These are phyloP conservation scores for Calameuta filiformis DNA, from an alignment of 2,888 invertebrate species.

Conservation along the genomic window DNA sequence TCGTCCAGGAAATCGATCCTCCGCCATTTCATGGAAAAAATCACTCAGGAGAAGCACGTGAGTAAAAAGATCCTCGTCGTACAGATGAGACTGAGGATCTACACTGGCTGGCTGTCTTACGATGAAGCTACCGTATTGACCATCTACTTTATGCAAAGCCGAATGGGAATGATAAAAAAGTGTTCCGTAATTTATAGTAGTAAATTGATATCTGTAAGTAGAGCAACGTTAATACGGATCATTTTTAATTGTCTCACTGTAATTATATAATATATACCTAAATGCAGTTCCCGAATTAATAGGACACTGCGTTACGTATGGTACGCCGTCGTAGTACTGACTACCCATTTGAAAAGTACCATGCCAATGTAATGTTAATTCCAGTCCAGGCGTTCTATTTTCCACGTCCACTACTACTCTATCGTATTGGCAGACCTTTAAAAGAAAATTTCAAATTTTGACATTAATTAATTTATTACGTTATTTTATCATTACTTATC, in stretches of 20 bases:
- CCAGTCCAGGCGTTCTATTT: conserved; percentile 88
- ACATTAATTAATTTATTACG: too few species aligned
- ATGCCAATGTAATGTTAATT: conserved; percentile 91
- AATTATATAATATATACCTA: conserved; percentile 67
- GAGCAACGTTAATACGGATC: conserved; percentile 62
- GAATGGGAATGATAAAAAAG: conserved; percentile 36
- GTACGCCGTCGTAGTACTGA: conserved; percentile 88
- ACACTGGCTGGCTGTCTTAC: conserved; percentile 21
- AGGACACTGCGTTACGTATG: conserved; percentile 88
- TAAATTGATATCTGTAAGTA: conserved; percentile 56
- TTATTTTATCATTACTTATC: too few species aligned
- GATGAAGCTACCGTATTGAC: conserved; percentile 28
- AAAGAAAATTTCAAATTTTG: too few species aligned
- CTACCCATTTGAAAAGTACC: conserved; percentile 85
- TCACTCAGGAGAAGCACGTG: conserved; percentile 31
- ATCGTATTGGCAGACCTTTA: conserved; percentile 89
- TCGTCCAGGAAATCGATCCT: conserved; percentile 81
- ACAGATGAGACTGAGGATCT: conserved; percentile 22
- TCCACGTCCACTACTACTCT: conserved; percentile 86
- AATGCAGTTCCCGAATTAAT: conserved; percentile 87
- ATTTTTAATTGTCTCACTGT: background rate
- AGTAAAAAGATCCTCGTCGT: conserved; percentile 28
- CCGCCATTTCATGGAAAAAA: conserved; percentile 72
- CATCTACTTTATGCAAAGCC: conserved; percentile 35
- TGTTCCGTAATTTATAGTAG: conserved; percentile 27